phyloP scores from a whole-genome alignment of 64 coral and sea anemone species.

The Hydrozoanthus tunicans region DNA sequence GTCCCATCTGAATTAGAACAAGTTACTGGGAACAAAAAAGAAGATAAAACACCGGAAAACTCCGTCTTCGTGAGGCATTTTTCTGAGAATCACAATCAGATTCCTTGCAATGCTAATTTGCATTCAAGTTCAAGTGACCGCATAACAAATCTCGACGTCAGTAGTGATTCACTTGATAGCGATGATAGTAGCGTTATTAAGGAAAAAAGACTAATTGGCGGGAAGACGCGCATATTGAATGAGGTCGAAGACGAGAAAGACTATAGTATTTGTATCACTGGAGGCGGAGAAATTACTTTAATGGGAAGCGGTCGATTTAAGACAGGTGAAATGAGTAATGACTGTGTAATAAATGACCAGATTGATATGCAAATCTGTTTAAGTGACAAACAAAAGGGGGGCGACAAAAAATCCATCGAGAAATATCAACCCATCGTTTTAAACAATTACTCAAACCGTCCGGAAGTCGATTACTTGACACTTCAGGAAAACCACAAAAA shows the following conservation, averaged over 20 bases:
- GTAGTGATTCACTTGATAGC: conserved; percentile 14
- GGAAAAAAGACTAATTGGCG: neutral
- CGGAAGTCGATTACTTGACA: neutral
- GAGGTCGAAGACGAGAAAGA: conserved; percentile 29
- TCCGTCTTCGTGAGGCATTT: conserved; percentile 1
- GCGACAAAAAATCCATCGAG: conserved; percentile 35
- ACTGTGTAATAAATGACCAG: neutral
- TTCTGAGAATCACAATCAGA: neutral
- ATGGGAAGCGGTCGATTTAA: conserved; percentile 53
- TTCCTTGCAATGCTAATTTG: neutral
- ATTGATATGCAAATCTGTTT: conserved; percentile 70
- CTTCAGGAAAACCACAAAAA: neutral
- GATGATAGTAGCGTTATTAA: neutral
- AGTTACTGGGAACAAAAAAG: neutral
- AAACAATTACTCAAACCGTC: neutral
- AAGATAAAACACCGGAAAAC: neutral
- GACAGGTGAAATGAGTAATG: conserved; percentile 42
- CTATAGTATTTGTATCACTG: conserved; percentile 48
- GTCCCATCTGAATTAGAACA: neutral
- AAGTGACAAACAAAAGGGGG: conserved; percentile 32
- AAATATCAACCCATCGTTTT: neutral
- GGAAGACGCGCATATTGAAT: neutral
- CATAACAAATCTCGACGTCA: conserved; percentile 30
- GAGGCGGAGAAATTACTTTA: conserved; percentile 21
- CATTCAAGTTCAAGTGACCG: conserved; percentile 42